phyloP scores from a whole-genome alignment of 2,888 invertebrate genomes.

The Aporophyla nigra region DNA sequence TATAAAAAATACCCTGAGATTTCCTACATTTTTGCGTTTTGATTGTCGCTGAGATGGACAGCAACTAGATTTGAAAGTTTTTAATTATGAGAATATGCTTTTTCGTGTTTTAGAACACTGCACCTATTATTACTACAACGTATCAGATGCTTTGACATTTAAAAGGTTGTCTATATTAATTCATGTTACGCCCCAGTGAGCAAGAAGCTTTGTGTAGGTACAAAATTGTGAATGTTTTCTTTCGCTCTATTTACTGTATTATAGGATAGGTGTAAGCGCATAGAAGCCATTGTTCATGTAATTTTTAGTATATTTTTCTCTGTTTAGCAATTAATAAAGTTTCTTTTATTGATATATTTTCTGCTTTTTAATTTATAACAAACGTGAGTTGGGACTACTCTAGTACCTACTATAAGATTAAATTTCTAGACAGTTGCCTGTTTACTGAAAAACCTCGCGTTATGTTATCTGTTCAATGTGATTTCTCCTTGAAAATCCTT shows the following conservation, averaged over 20 bases:
- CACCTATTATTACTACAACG: not conserved
- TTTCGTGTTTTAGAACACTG: not conserved
- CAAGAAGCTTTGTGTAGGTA: conserved; percentile 61
- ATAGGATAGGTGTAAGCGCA: conserved; percentile 74
- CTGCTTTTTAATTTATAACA: conserved; percentile 26
- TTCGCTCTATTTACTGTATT: conserved; percentile 65
- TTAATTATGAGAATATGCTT: too few relatives aligned
- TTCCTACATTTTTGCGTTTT: too few relatives aligned
- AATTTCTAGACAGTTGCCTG: not conserved
- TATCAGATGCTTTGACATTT: not conserved
- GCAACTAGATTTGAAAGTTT: too few relatives aligned
- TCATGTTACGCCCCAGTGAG: conserved; percentile 47
- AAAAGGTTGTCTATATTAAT: not conserved
- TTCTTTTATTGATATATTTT: conserved; percentile 83
- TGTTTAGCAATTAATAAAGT: conserved; percentile 86
- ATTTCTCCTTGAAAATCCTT: not conserved
- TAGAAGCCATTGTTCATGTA: conserved; percentile 88
- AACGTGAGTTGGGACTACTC: not conserved
- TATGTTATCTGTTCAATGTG: not conserved
- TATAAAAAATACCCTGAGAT: too few relatives aligned
- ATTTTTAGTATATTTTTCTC: conserved; percentile 84
- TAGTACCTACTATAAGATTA: not conserved
- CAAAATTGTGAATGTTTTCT: conserved; percentile 65
- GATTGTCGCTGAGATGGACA: too few relatives aligned
- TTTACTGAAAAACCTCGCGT: not conserved